Conservation (phyloP, 2,888 invertebrate genomes). For the Agelastica alni region DNA sequence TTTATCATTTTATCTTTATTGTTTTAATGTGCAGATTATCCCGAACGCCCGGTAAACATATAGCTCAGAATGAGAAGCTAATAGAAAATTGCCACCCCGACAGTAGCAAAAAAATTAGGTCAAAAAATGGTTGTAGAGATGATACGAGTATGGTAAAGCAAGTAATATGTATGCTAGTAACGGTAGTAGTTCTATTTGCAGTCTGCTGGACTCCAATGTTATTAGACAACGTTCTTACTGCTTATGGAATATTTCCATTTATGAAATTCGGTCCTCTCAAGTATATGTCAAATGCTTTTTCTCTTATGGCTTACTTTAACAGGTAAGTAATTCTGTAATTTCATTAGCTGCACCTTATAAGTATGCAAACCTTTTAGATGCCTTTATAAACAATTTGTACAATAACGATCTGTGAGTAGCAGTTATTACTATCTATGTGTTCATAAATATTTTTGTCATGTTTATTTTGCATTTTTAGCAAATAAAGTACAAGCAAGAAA, state of each 20-base stretch:
- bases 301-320: conserved; percentile 71
- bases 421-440: no score
- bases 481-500: no score
- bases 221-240: conserved; percentile 67
- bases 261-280: conserved; percentile 61
- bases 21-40: conserved; percentile 27
- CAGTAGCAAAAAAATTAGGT: conserved; percentile 18
- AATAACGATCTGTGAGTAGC: neutral
- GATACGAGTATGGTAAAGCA: conserved; percentile 54
- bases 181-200: conserved; percentile 69
- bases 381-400: neutral
- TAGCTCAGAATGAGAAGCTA: conserved; percentile 19
- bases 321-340: conserved; percentile 52
- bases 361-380: neutral
- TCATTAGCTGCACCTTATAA: neutral
- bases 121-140: conserved; percentile 35
- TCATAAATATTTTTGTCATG: neutral
- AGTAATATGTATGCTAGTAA: conserved; percentile 76
- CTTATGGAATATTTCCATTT: conserved; percentile 62
- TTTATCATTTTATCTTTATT: no score
- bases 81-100: conserved; percentile 1
- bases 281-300: conserved; percentile 66
- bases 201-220: conserved; percentile 72
- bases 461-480: neutral
- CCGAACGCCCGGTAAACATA: conserved; percentile 28